phyloP scores from a whole-genome alignment of 1,140 invertebrate genomes.

The Plutomurus gul region DNA sequence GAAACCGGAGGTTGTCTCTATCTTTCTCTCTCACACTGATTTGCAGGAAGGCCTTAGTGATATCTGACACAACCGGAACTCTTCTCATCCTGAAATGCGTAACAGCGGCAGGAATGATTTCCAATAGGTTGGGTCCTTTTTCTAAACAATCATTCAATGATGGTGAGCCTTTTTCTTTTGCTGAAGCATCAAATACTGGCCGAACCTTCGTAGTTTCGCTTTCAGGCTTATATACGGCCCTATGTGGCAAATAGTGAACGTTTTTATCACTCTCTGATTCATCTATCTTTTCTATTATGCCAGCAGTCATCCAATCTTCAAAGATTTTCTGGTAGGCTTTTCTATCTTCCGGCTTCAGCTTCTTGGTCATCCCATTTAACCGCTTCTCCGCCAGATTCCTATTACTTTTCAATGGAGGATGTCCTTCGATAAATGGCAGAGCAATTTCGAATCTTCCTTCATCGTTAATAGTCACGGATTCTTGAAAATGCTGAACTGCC shows the following conservation, averaged over 20 bases:
- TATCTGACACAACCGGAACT: slow-evolving; percentile 58
- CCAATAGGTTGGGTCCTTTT: slow-evolving; percentile 58
- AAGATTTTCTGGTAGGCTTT: slow-evolving; percentile 33
- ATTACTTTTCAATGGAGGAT: slow-evolving; percentile 21
- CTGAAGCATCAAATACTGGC: slow-evolving; percentile 54
- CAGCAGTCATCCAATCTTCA: slow-evolving; percentile 37
- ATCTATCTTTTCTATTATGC: slow-evolving; percentile 45
- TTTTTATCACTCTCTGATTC: background rate
- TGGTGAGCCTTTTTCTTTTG: slow-evolving; percentile 49
- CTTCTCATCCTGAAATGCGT: slow-evolving; percentile 56
- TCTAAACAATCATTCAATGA: slow-evolving; percentile 58
- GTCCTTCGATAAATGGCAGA: slow-evolving; percentile 16
- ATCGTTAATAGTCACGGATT: background rate
- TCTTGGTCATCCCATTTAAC: background rate
- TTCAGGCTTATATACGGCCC: slow-evolving; percentile 43
- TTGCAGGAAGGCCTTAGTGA: slow-evolving; percentile 59
- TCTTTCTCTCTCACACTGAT: slow-evolving; percentile 55
- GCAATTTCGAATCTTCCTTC: slow-evolving; percentile 28
- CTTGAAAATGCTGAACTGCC: background rate
- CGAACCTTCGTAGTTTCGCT: slow-evolving; percentile 48
- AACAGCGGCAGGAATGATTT: slow-evolving; percentile 57
- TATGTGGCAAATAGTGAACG: slow-evolving; percentile 52
- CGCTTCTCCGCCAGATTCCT: background rate
- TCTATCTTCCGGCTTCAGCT: background rate
- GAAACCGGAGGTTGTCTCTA: slow-evolving; percentile 52